Conservation (phyloP, 2,113 vertebrate species). For the Elephas maximus region DNA sequence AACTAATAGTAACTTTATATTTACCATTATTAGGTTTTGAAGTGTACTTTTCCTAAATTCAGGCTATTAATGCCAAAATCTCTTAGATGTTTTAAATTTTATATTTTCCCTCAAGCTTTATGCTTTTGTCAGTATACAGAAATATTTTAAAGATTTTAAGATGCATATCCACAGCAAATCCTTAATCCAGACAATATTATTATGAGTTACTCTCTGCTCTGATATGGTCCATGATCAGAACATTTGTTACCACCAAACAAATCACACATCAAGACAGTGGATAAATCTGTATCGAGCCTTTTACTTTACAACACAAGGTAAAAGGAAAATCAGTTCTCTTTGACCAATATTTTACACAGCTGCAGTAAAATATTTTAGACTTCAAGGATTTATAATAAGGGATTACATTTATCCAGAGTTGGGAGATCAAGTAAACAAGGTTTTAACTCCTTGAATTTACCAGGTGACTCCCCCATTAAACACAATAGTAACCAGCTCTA, state of each 20-base stretch:
- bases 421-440: conserved; percentile 54
- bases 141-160: background rate
- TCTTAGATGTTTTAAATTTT: background rate
- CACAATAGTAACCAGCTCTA: conserved; percentile 54
- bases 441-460: conserved; percentile 67
- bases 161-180: background rate
- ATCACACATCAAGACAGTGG: conserved; percentile 11
- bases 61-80: background rate
- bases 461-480: conserved; percentile 65
- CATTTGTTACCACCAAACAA: conserved; percentile 16
- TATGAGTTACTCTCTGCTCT: background rate
- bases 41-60: conserved; percentile 9
- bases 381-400: conserved; percentile 54
- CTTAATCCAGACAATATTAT: background rate
- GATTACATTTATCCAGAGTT: conserved; percentile 70
- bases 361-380: conserved; percentile 78
- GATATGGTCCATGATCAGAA: conserved; percentile 10
- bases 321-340: conserved; percentile 57
- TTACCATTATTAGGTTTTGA: conserved; percentile 16
- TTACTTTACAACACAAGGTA: conserved; percentile 28
- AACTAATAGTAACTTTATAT: conserved; percentile 11
- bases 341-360: conserved; percentile 53
- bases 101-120: background rate
- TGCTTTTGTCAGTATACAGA: background rate
- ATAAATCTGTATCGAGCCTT: conserved; percentile 75